Conservation (phyloP, 2,113 vertebrate genomes). For the Bubalus kerabau region DNA sequence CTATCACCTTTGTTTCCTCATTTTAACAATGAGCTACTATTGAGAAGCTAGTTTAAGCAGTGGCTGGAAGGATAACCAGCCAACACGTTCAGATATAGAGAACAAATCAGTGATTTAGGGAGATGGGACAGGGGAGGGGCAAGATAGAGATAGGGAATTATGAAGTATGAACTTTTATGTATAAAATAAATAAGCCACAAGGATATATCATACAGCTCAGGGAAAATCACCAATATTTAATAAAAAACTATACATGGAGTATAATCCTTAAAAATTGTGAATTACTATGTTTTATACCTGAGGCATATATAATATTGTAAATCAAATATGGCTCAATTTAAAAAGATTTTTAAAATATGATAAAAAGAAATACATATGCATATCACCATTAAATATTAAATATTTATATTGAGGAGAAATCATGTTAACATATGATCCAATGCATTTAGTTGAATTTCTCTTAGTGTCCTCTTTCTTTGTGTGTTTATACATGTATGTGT, state of each 20-base stretch:
- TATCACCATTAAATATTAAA: not conserved
- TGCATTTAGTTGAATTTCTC: not conserved
- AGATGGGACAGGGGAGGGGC: not conserved
- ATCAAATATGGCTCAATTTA: not conserved
- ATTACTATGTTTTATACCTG: not conserved
- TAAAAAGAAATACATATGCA: not conserved
- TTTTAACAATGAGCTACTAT: not conserved
- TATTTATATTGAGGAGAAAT: not conserved
- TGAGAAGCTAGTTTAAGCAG: not conserved
- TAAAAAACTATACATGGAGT: not conserved
- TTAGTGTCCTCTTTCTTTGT: not conserved
- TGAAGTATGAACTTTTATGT: not conserved
- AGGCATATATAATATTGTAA: not conserved
- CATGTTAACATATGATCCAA: not conserved
- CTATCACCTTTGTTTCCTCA: not conserved
- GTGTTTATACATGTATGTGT: not conserved
- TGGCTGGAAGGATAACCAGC: not conserved
- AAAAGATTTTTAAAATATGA: not conserved
- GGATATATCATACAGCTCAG: not conserved
- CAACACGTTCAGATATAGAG: not conserved
- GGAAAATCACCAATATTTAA: not conserved
- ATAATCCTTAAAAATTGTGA: not conserved
- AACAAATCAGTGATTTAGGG: not conserved
- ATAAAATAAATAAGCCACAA: not conserved
- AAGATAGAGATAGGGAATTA: not conserved